Evolutionary conservation across 1,140 invertebrate species (phyloP), one percentile per base, ranked within the genome.

Genomic region (Zelostemma sp.): DNA sequence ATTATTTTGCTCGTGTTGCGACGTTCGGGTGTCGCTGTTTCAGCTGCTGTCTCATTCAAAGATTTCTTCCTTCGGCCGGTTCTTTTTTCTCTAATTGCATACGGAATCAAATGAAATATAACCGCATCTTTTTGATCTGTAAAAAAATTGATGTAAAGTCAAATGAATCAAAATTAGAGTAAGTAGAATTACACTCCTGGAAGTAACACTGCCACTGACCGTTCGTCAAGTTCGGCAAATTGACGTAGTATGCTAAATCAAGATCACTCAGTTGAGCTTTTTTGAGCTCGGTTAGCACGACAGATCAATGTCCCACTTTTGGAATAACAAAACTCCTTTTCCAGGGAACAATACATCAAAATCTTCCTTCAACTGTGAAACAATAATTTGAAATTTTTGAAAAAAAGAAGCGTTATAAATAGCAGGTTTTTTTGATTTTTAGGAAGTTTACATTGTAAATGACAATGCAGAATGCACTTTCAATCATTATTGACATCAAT

Each of bases 301-400:
- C 12, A 9, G 8, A 12, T 25, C 41, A 4, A 8, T 12, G 9
- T 43, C 12, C 51, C 51, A 54, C n/a, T 40, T 41, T 12, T 43
- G 15, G 2, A 14, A 14, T 25, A 54, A 11, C n/a, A 15, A 43
- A 0, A 38, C 28, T 28, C 16, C 12, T 15, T 54, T 12, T 15
- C 25, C 51, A 6, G 51, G 51, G 11, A 21, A 18, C n/a, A 54
- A 19, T 19, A 11, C 14, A 2, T 54, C 25, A 41, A 54, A 54
- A 43, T 54, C 50, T 17, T 25, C 11, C 14, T 41, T n/a, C 2
- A 35, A 21, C 50, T 54, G 49, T 40, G 3, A 8, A 25, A 25
- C 8, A 25, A 25, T 25, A 25, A 19, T 8, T 25, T 25, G 3
- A 25, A 8, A 25, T 4, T 25, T 25, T 25, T 25, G 21, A 25